These are phyloP conservation scores for Colossoma macropomum DNA, from an alignment of 2,113 vertebrate species.

Conservation along the genomic window DNA sequence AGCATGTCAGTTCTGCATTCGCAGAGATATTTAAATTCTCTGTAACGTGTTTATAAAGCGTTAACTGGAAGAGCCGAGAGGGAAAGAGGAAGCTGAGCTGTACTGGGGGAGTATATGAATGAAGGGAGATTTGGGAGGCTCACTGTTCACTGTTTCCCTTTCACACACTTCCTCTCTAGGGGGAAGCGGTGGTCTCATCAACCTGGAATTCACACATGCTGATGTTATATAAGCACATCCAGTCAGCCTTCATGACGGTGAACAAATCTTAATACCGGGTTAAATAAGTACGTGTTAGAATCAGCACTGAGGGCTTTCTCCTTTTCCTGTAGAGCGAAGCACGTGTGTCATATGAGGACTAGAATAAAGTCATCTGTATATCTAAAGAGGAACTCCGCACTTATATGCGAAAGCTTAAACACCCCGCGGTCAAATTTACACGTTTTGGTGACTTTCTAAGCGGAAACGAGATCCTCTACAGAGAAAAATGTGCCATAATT, in stretches of 20 bases:
- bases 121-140: constrained; percentile 3
- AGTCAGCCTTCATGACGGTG: neutral
- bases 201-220: neutral
- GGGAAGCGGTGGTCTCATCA: neutral
- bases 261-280: neutral
- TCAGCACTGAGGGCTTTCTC: too few species aligned
- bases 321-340: too few species aligned
- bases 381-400: too few species aligned
- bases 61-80: neutral
- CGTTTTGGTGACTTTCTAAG: too few species aligned
- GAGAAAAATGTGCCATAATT: too few species aligned
- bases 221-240: neutral
- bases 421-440: too few species aligned
- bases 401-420: too few species aligned
- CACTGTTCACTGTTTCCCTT: neutral
- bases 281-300: too few species aligned
- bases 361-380: too few species aligned
- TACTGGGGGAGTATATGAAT: neutral
- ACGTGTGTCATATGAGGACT: too few species aligned
- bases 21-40: neutral
- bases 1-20: neutral
- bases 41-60: too few species aligned
- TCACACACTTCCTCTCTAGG: constrained; percentile 57
- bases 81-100: neutral
- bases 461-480: too few species aligned